Percentiles rank a stretch among this genome's conserved stretches.
These are phyloP conservation scores for Folsomia candida DNA, from an alignment of 2,888 invertebrate species.

Conservation along the genomic window DNA sequence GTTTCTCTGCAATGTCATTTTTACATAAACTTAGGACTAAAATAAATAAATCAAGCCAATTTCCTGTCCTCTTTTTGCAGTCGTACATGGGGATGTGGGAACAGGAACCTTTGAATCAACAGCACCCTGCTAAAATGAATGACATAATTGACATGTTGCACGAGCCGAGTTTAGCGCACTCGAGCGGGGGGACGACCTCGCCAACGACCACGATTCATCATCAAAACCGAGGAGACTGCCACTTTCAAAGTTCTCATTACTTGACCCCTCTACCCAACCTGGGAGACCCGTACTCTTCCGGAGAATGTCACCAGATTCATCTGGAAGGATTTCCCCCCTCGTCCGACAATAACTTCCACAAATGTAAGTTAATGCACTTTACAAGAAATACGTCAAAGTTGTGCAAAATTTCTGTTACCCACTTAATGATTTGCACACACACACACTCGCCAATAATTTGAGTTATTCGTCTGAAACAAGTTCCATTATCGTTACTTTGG, in stretches of 20 bases:
- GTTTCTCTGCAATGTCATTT: no score
- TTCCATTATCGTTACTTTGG: no score
- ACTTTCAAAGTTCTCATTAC: constrained; percentile 36
- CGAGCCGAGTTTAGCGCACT: constrained; percentile 24
- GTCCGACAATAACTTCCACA: constrained; percentile 37
- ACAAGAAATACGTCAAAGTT: no score
- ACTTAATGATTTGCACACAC: no score
- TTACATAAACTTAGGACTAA: no score
- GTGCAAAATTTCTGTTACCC: no score
- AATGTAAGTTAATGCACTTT: no score
- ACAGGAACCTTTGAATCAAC: constrained; percentile 36
- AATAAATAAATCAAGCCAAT: no score
- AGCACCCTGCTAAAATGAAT: constrained; percentile 40
- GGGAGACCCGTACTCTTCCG: constrained; percentile 38
- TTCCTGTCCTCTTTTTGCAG: constrained; percentile 20
- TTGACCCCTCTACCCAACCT: constrained; percentile 39
- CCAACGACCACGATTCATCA: constrained; percentile 33
- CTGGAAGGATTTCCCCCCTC: constrained; percentile 38
- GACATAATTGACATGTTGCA: constrained; percentile 45
- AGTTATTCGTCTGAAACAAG: no score
- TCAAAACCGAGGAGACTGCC: constrained; percentile 22
- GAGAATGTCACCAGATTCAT: constrained; percentile 41
- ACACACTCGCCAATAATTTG: no score
- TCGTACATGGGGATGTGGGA: constrained; percentile 47
- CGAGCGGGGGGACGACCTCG: constrained; percentile 1